phyloP scores from a whole-genome alignment of 2,113 vertebrate species.

The Aldabrachelys gigantea region DNA sequence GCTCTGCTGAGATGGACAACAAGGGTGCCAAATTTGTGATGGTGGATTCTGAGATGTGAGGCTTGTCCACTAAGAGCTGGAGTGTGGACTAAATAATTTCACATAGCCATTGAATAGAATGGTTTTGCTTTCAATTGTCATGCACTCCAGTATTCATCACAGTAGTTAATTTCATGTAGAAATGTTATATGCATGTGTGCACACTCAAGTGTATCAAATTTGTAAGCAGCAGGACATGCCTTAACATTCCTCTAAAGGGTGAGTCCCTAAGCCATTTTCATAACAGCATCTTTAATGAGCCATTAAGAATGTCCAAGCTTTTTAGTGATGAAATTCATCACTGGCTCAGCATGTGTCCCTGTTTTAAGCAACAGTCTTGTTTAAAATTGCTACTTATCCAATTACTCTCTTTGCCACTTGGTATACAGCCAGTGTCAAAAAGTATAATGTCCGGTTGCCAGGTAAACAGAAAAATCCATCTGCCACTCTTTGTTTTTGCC shows the following conservation, averaged over 20 bases:
- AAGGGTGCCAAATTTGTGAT: constrained; percentile 40
- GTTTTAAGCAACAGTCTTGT: constrained; percentile 40
- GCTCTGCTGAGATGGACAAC: not conserved
- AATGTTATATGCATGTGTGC: not conserved
- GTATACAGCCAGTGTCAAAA: constrained; percentile 30
- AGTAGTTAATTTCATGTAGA: not conserved
- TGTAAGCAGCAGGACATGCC: not conserved
- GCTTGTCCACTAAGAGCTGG: not conserved
- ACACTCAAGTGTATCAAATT: not conserved
- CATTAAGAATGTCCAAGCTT: constrained; percentile 40
- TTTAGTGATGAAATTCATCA: constrained; percentile 47
- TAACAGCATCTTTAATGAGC: constrained; percentile 51
- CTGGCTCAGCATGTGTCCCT: constrained; percentile 42
- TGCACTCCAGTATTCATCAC: not conserved
- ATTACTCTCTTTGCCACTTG: constrained; percentile 24
- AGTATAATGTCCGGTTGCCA: constrained; percentile 31
- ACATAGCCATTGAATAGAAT: accelerated
- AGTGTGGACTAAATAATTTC: not conserved
- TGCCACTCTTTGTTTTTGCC: not conserved
- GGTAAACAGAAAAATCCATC: constrained; percentile 36
- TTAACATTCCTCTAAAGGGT: not conserved
- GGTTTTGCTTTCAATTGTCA: not conserved
- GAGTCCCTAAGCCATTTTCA: not conserved
- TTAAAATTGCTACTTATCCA: constrained; percentile 41
- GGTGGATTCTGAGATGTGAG: constrained; percentile 10